Evolutionary conservation across 2,888 invertebrate species (phyloP).

Genomic region (Odontocolon sp.): DNA sequence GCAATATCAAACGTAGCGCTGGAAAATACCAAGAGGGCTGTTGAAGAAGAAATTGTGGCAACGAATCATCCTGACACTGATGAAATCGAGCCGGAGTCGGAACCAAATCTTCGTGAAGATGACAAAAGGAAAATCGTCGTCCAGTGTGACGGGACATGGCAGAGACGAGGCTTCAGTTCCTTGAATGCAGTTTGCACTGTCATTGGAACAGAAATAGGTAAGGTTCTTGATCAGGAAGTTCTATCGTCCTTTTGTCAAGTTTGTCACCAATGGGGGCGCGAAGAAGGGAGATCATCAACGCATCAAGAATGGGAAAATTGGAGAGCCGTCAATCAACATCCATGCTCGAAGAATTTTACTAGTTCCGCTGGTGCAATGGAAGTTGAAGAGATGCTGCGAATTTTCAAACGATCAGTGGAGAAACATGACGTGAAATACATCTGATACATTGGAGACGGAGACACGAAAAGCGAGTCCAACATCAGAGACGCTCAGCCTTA

Average conservation of each 20-base stretch:
- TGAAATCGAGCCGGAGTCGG: no score
- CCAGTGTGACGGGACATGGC: slow-evolving; percentile 47
- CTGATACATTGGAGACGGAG: slow-evolving; percentile 44
- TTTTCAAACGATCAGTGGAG: slow-evolving; percentile 26
- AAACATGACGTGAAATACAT: slow-evolving; percentile 27
- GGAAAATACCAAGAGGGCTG: no score
- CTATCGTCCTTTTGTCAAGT: slow-evolving; percentile 36
- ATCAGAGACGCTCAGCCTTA: slow-evolving; percentile 21
- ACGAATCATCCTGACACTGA: no score
- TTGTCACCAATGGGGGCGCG: slow-evolving; percentile 27
- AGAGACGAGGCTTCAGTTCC: slow-evolving; percentile 44
- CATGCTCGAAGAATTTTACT: slow-evolving; percentile 31
- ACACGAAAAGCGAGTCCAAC: slow-evolving; percentile 32
- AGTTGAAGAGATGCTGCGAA: slow-evolving; percentile 52
- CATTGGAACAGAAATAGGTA: slow-evolving; percentile 19
- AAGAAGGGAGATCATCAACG: slow-evolving; percentile 14
- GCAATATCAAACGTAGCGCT: no score
- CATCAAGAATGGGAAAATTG: slow-evolving; percentile 12
- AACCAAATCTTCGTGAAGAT: no score
- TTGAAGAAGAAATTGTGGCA: no score
- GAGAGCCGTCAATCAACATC: slow-evolving; percentile 14
- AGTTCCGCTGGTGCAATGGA: slow-evolving; percentile 50
- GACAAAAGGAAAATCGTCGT: slow-evolving; percentile 25
- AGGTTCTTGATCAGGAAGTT: slow-evolving; percentile 33
- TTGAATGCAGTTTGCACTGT: no score